These are phyloP conservation scores for Muntiacus reevesi DNA, from an alignment of 2,113 vertebrate genomes.

Conservation along the genomic window DNA sequence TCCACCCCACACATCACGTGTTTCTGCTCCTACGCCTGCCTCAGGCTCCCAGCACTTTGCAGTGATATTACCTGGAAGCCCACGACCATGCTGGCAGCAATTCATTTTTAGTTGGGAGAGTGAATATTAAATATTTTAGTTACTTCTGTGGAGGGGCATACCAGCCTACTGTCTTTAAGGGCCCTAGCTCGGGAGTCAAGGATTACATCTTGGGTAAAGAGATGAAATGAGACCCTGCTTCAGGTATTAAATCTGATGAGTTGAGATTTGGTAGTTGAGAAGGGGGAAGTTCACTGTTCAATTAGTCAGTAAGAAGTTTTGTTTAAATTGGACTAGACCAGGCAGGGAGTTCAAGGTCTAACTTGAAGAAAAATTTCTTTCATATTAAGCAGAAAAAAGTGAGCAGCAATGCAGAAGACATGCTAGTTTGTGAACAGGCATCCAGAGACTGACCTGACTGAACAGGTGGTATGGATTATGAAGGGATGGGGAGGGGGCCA, in stretches of 20 bases:
- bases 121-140: neutral
- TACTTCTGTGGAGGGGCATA: neutral
- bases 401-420: neutral
- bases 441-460: neutral
- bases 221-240: neutral
- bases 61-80: neutral
- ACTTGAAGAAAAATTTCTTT: conserved; percentile 3
- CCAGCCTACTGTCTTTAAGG: neutral
- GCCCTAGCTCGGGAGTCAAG: neutral
- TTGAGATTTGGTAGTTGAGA: neutral
- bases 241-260: neutral
- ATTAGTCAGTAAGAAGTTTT: neutral
- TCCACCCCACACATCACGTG: neutral
- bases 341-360: neutral
- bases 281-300: neutral
- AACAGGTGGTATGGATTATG: neutral
- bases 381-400: neutral
- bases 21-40: neutral
- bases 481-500: neutral
- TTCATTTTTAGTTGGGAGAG: neutral
- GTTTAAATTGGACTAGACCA: neutral
- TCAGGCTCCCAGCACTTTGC: neutral
- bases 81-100: neutral
- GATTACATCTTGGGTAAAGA: neutral
- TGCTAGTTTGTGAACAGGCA: neutral